phyloP scores from a whole-genome alignment of 2,888 invertebrate genomes.

The Lepidonotus clava region DNA sequence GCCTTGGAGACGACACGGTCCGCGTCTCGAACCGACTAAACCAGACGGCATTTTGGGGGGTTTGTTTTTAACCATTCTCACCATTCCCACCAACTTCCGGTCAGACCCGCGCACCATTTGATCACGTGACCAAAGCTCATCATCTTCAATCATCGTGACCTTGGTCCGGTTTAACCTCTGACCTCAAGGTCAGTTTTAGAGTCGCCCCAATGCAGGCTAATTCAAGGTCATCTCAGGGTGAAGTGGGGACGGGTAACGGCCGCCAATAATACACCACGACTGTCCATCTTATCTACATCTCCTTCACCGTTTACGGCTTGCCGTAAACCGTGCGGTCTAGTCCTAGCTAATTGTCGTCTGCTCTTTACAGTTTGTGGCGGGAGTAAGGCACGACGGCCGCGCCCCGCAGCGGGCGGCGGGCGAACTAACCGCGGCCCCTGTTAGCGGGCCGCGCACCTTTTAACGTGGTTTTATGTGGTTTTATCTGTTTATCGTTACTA shows the following conservation, averaged over 20 bases:
- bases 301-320: too few species aligned
- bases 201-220: background rate
- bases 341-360: background rate
- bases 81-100: background rate
- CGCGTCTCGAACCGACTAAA: too few species aligned
- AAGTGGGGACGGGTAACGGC: too few species aligned
- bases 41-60: background rate
- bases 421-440: background rate
- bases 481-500: too few species aligned
- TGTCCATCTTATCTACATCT: too few species aligned
- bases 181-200: background rate
- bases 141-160: background rate
- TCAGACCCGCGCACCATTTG: background rate
- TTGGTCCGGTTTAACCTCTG: constrained; percentile 17
- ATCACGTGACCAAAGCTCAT: constrained; percentile 16
- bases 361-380: background rate
- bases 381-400: background rate
- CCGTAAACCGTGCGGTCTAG: too few species aligned
- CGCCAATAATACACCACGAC: too few species aligned
- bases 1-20: background rate
- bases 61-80: background rate
- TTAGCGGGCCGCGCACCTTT: too few species aligned
- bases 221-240: too few species aligned
- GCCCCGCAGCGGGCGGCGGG: background rate
- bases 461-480: too few species aligned